These are phyloP conservation scores for Lochmaea crataegi DNA, from an alignment of 2,888 invertebrate species.

Conservation along the genomic window DNA sequence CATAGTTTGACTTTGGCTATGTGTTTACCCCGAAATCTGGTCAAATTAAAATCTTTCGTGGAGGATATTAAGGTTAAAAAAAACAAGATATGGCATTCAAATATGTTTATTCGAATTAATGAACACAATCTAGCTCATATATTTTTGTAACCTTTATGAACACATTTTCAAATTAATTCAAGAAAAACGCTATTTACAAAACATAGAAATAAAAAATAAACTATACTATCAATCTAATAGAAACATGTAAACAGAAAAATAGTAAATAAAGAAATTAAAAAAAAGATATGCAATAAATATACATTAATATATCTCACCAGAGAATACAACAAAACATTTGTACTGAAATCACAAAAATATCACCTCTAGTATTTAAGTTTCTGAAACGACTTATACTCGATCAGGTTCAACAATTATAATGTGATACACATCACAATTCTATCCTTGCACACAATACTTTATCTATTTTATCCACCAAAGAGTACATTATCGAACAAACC, in stretches of 20 bases:
- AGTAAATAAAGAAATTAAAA: conserved; percentile 18
- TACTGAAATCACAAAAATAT: conserved; percentile 54
- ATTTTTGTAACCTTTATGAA: conserved; percentile 20
- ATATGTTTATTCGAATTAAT: conserved; percentile 31
- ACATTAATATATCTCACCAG: conserved; percentile 29
- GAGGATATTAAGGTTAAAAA: too few relatives aligned
- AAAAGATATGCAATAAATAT: conserved; percentile 25
- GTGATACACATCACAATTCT: background rate
- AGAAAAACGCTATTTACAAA: conserved; percentile 21
- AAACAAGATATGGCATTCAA: conserved; percentile 18
- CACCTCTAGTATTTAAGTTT: conserved; percentile 42
- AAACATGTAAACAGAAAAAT: conserved; percentile 22
- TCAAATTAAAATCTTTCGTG: too few relatives aligned
- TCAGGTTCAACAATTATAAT: conserved; percentile 7
- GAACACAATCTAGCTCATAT: conserved; percentile 28
- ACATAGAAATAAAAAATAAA: conserved; percentile 22
- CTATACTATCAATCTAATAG: background rate
- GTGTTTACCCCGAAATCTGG: too few relatives aligned
- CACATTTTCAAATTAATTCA: conserved; percentile 20
- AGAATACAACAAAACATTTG: conserved; percentile 44
- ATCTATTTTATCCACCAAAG: conserved; percentile 9
- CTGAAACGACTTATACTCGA: conserved; percentile 22
- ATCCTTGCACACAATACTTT: background rate
- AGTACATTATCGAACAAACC: background rate
- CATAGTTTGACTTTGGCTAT: too few relatives aligned